Evolutionary conservation across 2,797 vertebrate species (phyloP), one percentile per base, ranked within the genome.

Genomic region (Myotis pilosus): DNA sequence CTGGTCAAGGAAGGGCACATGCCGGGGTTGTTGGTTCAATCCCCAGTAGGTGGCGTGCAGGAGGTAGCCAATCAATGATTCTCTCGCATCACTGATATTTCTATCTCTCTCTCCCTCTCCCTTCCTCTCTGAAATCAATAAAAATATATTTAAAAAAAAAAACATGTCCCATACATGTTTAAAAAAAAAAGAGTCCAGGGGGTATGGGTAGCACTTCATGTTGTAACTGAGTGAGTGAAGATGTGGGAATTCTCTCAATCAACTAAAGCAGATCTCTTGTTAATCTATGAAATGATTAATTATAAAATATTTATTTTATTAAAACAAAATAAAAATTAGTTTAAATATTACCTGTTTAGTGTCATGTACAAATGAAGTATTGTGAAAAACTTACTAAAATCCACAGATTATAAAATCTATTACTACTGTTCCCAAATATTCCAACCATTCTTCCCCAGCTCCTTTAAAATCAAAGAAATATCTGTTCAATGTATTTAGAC

Each of bases 381-480:
- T 78, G 19, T 89, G 62, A 41, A 96, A 96, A 97, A 84, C 44
- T 92, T 79, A 86, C 51, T 92, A 90, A 38, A 94, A 92, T 19
- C n/a, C 28, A 81, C 5, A 41, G 19, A 71, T 87, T 96, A 84
- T 91, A 94, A 97, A 94, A 92, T 71, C 3, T 3, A 72, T 89
- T 78, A 92, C 36, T 66, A 51, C 23, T 87, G 28, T 87, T 91
- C 23, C 30, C 55, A 94, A 92, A 80, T 95, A 92, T 74, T 91
- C 62, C 94, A 95, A 80, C 28, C 36, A 95, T 84, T 94, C 22
- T 91, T 87, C 28, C 55, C 87, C 69, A 64, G 41, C 19, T 87
- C 51, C 51, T 89, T 92, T 83, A 91, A 92, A 92, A 91, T 12
- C 51, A 91, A 94, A 85, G 44, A 62, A 92, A 88, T 74, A 19